Conservation (phyloP, 1,140 invertebrate species). For the Neodiprion lecontei region DNA sequence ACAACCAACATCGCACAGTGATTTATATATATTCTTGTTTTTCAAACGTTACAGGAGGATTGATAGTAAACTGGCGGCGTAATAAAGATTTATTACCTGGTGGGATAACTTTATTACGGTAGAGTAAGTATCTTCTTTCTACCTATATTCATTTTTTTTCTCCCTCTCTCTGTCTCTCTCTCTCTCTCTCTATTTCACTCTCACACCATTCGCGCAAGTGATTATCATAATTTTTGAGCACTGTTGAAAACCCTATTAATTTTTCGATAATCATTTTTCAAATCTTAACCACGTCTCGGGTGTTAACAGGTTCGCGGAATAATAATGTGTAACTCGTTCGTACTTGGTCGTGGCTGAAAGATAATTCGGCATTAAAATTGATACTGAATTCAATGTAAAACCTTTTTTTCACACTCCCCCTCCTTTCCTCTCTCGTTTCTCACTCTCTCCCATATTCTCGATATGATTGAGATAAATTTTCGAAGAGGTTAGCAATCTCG, state of each 20-base stretch:
- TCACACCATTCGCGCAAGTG: background rate
- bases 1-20: background rate
- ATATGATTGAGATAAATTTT: background rate
- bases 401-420: conserved; percentile 17
- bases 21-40: conserved; percentile 19
- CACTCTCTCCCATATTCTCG: background rate
- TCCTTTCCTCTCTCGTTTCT: conserved; percentile 13
- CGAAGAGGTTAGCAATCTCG: conserved; percentile 55
- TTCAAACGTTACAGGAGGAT: conserved; percentile 51
- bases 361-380: background rate
- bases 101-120: conserved; percentile 55
- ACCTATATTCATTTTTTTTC: background rate
- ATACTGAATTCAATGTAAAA: background rate
- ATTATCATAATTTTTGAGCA: no score
- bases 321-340: no score
- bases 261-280: no score
- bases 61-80: conserved; percentile 55
- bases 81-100: conserved; percentile 48
- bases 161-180: background rate
- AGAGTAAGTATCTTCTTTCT: conserved; percentile 47
- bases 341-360: background rate
- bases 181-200: background rate
- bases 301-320: no score
- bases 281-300: no score
- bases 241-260: no score